Evolutionary conservation across 2,888 invertebrate genomes (phyloP).

Genomic region (Drosophila borealis): DNA sequence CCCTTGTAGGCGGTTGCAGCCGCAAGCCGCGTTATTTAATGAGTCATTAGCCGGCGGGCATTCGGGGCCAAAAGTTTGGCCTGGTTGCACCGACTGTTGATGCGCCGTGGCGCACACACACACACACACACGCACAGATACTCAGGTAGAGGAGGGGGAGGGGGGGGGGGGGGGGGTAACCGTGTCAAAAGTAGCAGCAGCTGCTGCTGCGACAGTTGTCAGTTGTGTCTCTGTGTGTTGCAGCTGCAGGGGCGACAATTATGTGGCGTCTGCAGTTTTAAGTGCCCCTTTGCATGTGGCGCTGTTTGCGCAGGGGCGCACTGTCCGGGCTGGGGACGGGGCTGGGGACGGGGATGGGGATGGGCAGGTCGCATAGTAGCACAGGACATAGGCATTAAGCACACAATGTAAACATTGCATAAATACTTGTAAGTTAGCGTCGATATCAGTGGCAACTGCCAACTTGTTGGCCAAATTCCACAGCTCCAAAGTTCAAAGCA

Average conservation of each 20-base stretch:
- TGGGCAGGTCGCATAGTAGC: neutral
- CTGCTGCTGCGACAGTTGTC: conserved; percentile 64
- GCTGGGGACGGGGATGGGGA: neutral
- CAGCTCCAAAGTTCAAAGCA: conserved; percentile 7
- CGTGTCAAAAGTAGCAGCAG: conserved; percentile 60
- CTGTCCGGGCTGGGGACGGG: neutral
- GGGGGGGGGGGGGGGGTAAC: conserved; percentile 11
- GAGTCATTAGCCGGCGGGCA: conserved; percentile 68
- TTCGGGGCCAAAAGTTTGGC: conserved; percentile 45
- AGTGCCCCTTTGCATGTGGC: conserved; percentile 75
- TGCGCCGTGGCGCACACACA: conserved; percentile 8
- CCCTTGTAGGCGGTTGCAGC: conserved; percentile 32
- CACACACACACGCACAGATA: neutral
- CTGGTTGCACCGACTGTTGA: conserved; percentile 34
- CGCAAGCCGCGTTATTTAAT: conserved; percentile 67
- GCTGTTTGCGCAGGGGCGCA: conserved; percentile 55
- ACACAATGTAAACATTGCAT: conserved; percentile 76
- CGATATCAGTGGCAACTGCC: conserved; percentile 35
- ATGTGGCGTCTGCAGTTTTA: conserved; percentile 78
- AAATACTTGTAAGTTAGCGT: conserved; percentile 59
- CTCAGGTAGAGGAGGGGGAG: neutral
- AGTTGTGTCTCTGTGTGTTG: conserved; percentile 36
- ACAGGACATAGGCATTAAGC: conserved; percentile 56
- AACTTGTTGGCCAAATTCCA: conserved; percentile 53
- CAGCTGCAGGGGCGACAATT: conserved; percentile 65